Conservation (phyloP, 1,140 invertebrate species). For the Globodera rostochiensis region DNA sequence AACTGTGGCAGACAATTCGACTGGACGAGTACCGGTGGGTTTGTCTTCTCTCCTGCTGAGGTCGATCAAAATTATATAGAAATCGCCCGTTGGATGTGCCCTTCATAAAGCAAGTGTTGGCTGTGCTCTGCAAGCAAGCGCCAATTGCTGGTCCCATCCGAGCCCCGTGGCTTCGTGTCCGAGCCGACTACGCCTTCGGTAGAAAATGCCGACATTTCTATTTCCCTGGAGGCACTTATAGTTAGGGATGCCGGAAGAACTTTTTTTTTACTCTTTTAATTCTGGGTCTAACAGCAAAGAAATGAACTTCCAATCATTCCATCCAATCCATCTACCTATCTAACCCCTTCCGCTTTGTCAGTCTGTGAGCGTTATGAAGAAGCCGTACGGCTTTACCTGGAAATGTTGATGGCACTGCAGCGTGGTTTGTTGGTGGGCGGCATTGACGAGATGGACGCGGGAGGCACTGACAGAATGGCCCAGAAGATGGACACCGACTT, state of each 20-base stretch:
- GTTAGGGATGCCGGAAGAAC: no score
- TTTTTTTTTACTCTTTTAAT: no score
- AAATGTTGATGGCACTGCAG: constrained; percentile 29
- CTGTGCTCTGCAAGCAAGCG: constrained; percentile 32
- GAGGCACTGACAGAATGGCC: constrained; percentile 7
- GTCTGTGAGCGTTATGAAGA: constrained; percentile 28
- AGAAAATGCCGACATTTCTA: neutral
- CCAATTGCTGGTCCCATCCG: constrained; percentile 31
- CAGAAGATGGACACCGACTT: constrained; percentile 28
- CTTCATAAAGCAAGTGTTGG: constrained; percentile 34
- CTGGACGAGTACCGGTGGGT: constrained; percentile 22
- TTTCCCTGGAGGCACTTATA: neutral
- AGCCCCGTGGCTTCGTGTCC: constrained; percentile 23
- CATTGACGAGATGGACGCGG: neutral
- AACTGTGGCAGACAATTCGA: constrained; percentile 22
- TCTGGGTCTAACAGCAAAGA: no score
- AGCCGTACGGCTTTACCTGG: constrained; percentile 26
- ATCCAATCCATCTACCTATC: neutral
- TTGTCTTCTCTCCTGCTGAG: neutral
- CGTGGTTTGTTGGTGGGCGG: constrained; percentile 8
- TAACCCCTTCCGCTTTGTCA: neutral
- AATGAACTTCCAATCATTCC: no score
- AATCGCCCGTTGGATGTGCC: constrained; percentile 20
- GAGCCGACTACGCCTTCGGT: constrained; percentile 38
- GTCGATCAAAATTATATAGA: neutral